Base-by-base conservation (phyloP, 2,888 invertebrate species). In the Hypena proboscidalis region DNA sequence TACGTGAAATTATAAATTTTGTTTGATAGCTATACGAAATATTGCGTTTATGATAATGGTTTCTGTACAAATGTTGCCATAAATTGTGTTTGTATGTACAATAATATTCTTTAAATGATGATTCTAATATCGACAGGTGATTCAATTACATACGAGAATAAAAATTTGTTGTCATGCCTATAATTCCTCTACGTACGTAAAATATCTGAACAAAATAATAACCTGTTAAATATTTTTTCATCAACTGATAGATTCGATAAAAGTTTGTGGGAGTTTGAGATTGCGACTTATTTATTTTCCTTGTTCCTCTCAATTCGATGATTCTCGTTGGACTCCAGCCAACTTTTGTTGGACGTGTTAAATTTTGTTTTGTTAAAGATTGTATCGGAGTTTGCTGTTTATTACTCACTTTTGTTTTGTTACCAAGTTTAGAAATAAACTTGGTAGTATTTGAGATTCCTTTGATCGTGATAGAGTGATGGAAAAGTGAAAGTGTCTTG, bases 271-370 rank as follows among this genome's bases (percentile, higher is more conserved):
- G 14, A 14, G 5, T 2, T 11, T 22, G 6, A 17, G 9, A 3
- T 11, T 4, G 17, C 1, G 8, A 1, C 7, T 23, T 31, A 30
- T 23, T 17, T 19, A 13, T 14, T 39, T 33, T 35, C 19, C 14
- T 22, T 14, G 17, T 29, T 25, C 11, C 6, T 25, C 37, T 17
- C 42, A 50, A 49, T 58, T 65, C 45, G 41, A 58, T 59, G 54
- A 38, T 46, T 50, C 51, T 43, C 38, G 48, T 62, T 65, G 65
- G 63, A 60, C 32, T 20, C 20, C 45, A 22, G 60, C 67, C 67
- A 65, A 63, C 40, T 56, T 53, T 29, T 48, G 34, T 58, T 52
- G 48, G 49, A 43, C 47, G 58, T 54, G 57, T 59, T 41, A 45
- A 58, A 41, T 57, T 61, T 48, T 45, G 45, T 63, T 57, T 48